A percentile compares a stretch with the other conserved stretches of the same genome.
phyloP scores from a whole-genome alignment of 2,113 vertebrate species.

The Antechinus flavipes region DNA sequence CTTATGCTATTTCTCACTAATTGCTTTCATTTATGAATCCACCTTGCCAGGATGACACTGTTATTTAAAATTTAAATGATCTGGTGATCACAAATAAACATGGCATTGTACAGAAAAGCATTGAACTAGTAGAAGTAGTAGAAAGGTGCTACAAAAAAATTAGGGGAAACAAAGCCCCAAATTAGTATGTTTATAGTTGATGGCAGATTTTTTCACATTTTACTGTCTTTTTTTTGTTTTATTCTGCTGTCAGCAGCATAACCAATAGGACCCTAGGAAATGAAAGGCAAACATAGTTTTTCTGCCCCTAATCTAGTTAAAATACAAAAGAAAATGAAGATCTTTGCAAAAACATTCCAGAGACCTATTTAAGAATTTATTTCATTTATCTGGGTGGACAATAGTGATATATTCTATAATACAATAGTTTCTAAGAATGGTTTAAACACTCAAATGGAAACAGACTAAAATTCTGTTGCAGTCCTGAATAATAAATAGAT shows the following conservation, averaged over 20 bases:
- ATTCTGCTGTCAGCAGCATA: constrained; percentile 15
- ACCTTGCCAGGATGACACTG: not conserved
- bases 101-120: not conserved
- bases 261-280: constrained; percentile 2
- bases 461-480: constrained; percentile 33
- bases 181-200: not conserved
- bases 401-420: not conserved
- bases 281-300: constrained; percentile 26
- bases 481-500: not conserved
- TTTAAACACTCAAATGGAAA: constrained; percentile 48
- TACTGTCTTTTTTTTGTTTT: not conserved
- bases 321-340: constrained; percentile 44
- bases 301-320: not conserved
- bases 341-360: constrained; percentile 49
- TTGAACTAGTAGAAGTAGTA: not conserved
- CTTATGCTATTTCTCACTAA: not conserved
- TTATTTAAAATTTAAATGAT: not conserved
- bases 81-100: not conserved
- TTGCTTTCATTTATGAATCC: not conserved
- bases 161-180: not conserved
- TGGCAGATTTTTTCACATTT: constrained; percentile 8
- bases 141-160: constrained; percentile 18
- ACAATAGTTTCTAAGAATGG: constrained; percentile 29
- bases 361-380: constrained; percentile 49
- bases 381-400: constrained; percentile 60